Evolutionary conservation across 2,113 vertebrate genomes (phyloP), one percentile per base, ranked within the genome.

Genomic region (Corvus hawaiiensis): DNA sequence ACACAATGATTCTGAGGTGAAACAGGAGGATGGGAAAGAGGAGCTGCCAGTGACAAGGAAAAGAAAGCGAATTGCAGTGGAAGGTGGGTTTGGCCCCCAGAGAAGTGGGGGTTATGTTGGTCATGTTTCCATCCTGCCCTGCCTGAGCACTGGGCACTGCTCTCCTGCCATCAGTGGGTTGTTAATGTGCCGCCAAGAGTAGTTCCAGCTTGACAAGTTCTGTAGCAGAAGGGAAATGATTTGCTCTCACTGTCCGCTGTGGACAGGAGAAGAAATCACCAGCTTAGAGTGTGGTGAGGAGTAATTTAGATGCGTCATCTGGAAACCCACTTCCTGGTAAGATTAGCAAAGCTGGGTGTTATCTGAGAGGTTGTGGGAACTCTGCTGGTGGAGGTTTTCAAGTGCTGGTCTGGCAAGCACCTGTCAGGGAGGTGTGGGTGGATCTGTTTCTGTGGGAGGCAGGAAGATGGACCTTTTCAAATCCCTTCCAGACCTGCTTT

Each of bases 1-100:
- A 43, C 98, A 98, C 77, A 98, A 96, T 5, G 98, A 97, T 35
- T 84, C 89, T 10, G 98, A 97, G 49, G 97, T 78, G 46, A 98
- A 98, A n/a, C 98, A 97, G 52, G 98, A 97, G 48, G 96, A 97
- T 9, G 98, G 93, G 82, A 98, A 99, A 92, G 99, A 98, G 55
- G 98, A 97, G 39, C 95, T 98, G 56, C 98, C 98, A 1, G 93
- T 98, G 73, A 98, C 98, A 4, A 96, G 98, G 79, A 98, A 98
- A 62, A 97, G 98, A 72, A 98, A 98, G 44, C 95, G 98, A 64
- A 98, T 94, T 27, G 66, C 97, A 9, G 92, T 75, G 4, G 98
- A 98, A 96, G 97, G 98, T 98, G 69, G 39, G 54, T 94, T 69
- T 92, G 72, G 43, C 28, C 39, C 64, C 27, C 43, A 9, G 27